phyloP scores from a whole-genome alignment of 2,113 vertebrate genomes.

The Clarias magur region DNA sequence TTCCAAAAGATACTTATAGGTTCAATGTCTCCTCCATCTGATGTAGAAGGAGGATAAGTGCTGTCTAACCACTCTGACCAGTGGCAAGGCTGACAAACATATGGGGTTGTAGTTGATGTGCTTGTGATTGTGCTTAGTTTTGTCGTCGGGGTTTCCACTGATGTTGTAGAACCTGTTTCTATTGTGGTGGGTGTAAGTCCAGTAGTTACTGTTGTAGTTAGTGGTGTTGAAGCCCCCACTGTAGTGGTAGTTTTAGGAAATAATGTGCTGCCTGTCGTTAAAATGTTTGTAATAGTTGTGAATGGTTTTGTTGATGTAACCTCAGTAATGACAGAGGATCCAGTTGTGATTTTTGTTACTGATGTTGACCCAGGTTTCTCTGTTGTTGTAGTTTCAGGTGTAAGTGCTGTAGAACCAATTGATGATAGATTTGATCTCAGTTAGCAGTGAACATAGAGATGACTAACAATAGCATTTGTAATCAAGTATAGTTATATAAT shows the following conservation, averaged over 20 bases:
- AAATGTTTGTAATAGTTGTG: too few species aligned
- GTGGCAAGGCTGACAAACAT: too few species aligned
- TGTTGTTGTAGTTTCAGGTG: not conserved
- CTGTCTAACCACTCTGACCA: too few species aligned
- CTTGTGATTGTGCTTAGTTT: not conserved
- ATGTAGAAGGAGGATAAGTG: too few species aligned
- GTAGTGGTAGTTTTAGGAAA: too few species aligned
- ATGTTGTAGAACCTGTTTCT: not conserved
- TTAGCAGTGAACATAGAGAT: not conserved
- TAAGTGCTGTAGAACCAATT: not conserved
- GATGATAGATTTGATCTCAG: not conserved
- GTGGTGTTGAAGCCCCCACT: not conserved
- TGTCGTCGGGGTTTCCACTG: not conserved
- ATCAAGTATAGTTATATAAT: not conserved
- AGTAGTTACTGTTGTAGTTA: not conserved
- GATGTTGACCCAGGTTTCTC: too few species aligned
- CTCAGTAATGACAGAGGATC: too few species aligned
- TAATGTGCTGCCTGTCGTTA: too few species aligned
- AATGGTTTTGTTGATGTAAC: too few species aligned
- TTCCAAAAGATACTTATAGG: not conserved
- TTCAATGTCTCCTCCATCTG: too few species aligned
- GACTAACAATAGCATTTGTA: not conserved
- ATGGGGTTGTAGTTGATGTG: too few species aligned
- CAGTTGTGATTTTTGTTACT: too few species aligned
- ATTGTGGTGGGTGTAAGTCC: not conserved